Evolutionary conservation across 2,888 invertebrate species (phyloP), one percentile per base, ranked within the genome.

Genomic region (Leucania comma): DNA sequence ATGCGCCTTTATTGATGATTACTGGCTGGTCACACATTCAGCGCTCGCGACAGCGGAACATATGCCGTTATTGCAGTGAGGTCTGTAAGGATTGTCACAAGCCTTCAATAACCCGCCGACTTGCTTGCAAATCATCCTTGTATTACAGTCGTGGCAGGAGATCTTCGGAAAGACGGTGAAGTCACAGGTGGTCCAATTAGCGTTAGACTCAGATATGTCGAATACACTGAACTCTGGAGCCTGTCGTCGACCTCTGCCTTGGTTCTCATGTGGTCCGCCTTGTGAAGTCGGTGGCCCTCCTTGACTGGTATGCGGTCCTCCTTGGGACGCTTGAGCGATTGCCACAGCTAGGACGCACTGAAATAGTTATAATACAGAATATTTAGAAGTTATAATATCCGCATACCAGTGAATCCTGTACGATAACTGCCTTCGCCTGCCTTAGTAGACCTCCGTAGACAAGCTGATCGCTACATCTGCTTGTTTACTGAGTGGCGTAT

Each of bases 11-110:
- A 0, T 9, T n/a, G 0, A 9, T 14, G 5, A 29, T 54, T 22
- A 32, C 14, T 59, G 48, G 4, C 14, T 56, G 0, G 24, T 24
- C 12, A 61, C 71, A 68, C 93, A 93, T 35, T 84, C 85, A n/a
- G 82, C 73, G 57, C 87, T 90, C 0, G 92, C 91, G 0, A 85
- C 62, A 3, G 87, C 59, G 0, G 92, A 90, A 75, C 94, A 94
- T 5, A 90, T 72, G 3, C 94, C 94, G 65, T 88, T 87, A 35
- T 90, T 91, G 75, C 94, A 94, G 70, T 92, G 82, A 8, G 93
- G 92, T 66, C 68, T 89, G 46, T 54, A 64, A 0, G 89, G 87
- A 60, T 86, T 84, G 0, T 69, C 56, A 78, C 94, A 94, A 2
- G 72, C 10, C 29, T 83, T 86, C 24, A 93, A 68, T 9, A 92